phyloP scores from a whole-genome alignment of 2,797 vertebrate species.

The Mastacembelus armatus region DNA sequence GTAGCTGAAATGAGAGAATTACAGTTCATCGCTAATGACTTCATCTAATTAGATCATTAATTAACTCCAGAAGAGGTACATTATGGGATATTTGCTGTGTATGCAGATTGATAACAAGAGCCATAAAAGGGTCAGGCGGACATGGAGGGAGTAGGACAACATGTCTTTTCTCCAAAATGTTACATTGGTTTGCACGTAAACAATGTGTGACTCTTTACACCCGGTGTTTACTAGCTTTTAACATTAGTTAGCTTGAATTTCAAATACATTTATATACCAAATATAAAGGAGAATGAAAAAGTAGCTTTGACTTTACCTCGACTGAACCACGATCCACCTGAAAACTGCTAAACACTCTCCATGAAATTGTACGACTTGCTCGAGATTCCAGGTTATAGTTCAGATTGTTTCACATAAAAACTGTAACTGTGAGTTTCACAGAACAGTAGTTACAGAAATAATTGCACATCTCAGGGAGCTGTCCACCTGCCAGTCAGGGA shows the following conservation, averaged over 20 bases:
- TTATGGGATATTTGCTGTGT: conserved; percentile 56
- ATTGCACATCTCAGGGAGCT: background rate
- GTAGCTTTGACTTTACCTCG: background rate
- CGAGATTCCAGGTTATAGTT: background rate
- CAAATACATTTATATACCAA: conserved; percentile 2
- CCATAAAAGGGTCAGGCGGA: conserved; percentile 24
- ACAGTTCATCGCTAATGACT: conserved; percentile 74
- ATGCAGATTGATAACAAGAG: conserved; percentile 55
- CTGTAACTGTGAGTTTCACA: background rate
- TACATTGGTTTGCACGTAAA: conserved; percentile 50
- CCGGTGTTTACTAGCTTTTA: background rate
- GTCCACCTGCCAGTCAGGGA: conserved; percentile 19
- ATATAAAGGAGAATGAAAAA: background rate
- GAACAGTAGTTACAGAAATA: conserved; percentile 5
- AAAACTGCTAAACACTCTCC: background rate
- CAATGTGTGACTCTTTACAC: conserved; percentile 27
- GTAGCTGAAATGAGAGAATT: conserved; percentile 77
- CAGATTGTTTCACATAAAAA: conserved; percentile 7
- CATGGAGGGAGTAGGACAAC: background rate
- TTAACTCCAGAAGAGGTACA: conserved; percentile 70
- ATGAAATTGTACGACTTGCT: background rate
- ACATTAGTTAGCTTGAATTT: conserved; percentile 5
- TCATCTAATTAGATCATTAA: conserved; percentile 79
- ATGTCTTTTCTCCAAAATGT: conserved; percentile 6
- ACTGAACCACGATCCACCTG: background rate